phyloP scores from a whole-genome alignment of 2,113 vertebrate genomes.

The Hydropotes inermis region DNA sequence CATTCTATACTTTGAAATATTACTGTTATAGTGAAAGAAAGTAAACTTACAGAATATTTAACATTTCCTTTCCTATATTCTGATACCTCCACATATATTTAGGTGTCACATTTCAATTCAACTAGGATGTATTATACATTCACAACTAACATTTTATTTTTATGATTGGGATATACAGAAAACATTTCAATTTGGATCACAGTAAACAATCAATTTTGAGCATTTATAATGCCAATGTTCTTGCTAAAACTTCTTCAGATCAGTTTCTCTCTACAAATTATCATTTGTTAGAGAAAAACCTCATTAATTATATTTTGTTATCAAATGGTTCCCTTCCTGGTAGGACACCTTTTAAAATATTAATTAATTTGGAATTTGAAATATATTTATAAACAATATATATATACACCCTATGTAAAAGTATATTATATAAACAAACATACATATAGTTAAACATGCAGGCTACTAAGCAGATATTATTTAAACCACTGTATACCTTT shows the following conservation, averaged over 20 bases:
- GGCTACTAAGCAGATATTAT: background rate
- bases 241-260: slow-evolving; percentile 18
- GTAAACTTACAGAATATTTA: background rate
- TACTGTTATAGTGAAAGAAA: background rate
- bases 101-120: background rate
- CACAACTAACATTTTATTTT: slow-evolving; percentile 5
- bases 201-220: background rate
- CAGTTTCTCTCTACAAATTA: background rate
- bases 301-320: background rate
- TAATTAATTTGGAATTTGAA: background rate
- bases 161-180: background rate
- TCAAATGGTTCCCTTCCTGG: background rate
- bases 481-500: background rate
- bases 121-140: background rate
- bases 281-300: background rate
- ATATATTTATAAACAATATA: background rate
- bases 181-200: background rate
- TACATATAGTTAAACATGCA: background rate
- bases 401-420: background rate
- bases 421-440: background rate
- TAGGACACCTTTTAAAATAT: background rate
- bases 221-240: background rate
- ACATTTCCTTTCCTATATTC: background rate
- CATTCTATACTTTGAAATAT: background rate
- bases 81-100: background rate